Conservation (phyloP, 1,140 invertebrate species). For the Macrocentrus cingulum region DNA sequence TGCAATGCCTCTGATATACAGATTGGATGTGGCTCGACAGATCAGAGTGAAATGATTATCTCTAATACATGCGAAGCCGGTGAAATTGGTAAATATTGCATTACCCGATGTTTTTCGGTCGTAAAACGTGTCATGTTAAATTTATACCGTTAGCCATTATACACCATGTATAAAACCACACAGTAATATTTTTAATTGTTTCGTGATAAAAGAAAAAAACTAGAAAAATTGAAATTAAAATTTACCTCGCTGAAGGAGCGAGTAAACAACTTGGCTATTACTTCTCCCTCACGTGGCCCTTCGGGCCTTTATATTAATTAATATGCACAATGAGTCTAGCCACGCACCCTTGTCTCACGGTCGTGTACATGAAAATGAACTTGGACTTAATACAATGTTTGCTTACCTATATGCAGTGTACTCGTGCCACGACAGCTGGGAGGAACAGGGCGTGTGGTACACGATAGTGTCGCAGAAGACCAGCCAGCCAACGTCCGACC, state of each 20-base stretch:
- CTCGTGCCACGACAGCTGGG: constrained; percentile 65
- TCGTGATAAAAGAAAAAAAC: no score
- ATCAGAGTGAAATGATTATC: constrained; percentile 53
- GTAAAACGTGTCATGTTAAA: no score
- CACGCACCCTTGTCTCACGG: no score
- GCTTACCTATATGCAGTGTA: constrained; percentile 45
- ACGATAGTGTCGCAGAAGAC: constrained; percentile 62
- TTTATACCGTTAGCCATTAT: constrained; percentile 9
- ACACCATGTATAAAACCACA: constrained; percentile 4
- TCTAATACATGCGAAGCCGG: constrained; percentile 47
- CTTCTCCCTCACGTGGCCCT: no score
- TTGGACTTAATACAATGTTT: background rate
- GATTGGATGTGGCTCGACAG: constrained; percentile 49
- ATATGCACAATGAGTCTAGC: no score
- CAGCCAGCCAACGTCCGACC: constrained; percentile 37
- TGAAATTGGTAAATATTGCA: constrained; percentile 44
- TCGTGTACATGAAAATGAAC: no score
- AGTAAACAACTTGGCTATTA: no score
- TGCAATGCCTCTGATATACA: constrained; percentile 48
- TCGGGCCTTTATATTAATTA: no score
- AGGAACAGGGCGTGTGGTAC: constrained; percentile 62
- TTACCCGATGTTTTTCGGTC: no score
- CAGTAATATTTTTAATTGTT: no score
- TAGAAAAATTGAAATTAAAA: no score
- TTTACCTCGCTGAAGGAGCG: no score